Conservation (phyloP, 1,140 invertebrate genomes). For the Lordiphosa collinella region DNA sequence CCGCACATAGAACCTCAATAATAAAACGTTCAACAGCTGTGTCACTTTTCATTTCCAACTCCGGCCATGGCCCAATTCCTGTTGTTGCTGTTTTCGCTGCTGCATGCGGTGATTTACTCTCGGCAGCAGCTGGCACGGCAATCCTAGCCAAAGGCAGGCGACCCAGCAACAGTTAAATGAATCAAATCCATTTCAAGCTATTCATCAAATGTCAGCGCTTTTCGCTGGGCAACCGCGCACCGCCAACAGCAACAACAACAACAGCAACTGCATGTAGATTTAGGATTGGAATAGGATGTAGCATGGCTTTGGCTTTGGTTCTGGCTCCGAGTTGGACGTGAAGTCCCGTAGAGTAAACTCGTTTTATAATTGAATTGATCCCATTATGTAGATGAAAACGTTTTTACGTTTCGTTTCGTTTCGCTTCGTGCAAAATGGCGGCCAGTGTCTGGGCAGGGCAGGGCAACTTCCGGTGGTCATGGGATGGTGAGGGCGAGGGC, state of each 20-base stretch:
- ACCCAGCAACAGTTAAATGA: constrained; percentile 66
- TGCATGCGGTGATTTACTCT: constrained; percentile 40
- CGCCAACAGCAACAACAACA: constrained; percentile 14
- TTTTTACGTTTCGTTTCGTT: constrained; percentile 62
- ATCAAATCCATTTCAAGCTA: constrained; percentile 72
- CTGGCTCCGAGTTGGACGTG: constrained; percentile 9
- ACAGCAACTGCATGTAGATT: constrained; percentile 27
- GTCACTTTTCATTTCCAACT: constrained; percentile 39
- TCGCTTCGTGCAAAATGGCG: constrained; percentile 64
- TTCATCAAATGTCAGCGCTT: constrained; percentile 68
- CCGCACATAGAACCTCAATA: neutral
- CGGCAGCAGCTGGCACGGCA: too few relatives aligned
- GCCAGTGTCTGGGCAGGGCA: constrained; percentile 39
- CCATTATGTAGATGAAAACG: constrained; percentile 76
- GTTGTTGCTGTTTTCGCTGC: constrained; percentile 11
- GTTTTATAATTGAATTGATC: constrained; percentile 76
- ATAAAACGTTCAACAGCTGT: constrained; percentile 19
- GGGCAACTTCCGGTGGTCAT: constrained; percentile 46
- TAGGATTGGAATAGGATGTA: constrained; percentile 30
- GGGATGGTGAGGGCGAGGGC: neutral
- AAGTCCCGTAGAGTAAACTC: constrained; percentile 47
- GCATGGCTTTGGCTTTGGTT: constrained; percentile 37
- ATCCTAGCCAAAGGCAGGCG: constrained; percentile 32
- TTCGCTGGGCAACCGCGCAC: constrained; percentile 35
- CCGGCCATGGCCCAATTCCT: constrained; percentile 15